A percentile compares a stretch with the other conserved stretches of the same genome.
Evolutionary conservation across 2,797 vertebrate species (phyloP).

Genomic region (Chrysocyon brachyurus): DNA sequence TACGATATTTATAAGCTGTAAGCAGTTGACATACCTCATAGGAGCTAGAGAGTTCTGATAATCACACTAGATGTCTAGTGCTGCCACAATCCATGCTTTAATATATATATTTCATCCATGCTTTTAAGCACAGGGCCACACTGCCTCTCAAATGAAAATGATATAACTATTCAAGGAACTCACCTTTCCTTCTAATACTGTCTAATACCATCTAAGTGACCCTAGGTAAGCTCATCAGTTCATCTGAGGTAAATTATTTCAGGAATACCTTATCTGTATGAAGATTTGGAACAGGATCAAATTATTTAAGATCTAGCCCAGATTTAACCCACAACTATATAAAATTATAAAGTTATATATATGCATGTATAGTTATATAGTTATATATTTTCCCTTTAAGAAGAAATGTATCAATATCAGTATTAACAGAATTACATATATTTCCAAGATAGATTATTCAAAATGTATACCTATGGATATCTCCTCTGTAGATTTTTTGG

Average conservation of each 20-base stretch:
- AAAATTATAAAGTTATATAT: no score
- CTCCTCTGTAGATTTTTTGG: background rate
- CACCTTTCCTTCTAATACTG: background rate
- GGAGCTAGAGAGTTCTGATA: background rate
- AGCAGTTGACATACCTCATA: no score
- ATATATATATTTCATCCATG: no score
- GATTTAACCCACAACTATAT: background rate
- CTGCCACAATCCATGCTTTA: no score
- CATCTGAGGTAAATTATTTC: background rate
- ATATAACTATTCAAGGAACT: background rate
- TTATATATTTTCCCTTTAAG: background rate
- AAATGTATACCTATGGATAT: background rate
- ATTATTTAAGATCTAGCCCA: background rate
- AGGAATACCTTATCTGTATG: background rate
- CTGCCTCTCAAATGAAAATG: background rate
- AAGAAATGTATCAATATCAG: background rate
- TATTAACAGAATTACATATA: background rate
- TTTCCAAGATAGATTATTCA: background rate
- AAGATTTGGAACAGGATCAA: background rate
- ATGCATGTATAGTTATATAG: background rate
- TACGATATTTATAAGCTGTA: background rate
- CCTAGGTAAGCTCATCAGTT: background rate
- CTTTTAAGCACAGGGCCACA: background rate
- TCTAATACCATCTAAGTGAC: background rate
- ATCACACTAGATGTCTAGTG: background rate